These are phyloP conservation scores for Leucophora obtusa DNA, from an alignment of 2,888 invertebrate species.

Conservation along the genomic window DNA sequence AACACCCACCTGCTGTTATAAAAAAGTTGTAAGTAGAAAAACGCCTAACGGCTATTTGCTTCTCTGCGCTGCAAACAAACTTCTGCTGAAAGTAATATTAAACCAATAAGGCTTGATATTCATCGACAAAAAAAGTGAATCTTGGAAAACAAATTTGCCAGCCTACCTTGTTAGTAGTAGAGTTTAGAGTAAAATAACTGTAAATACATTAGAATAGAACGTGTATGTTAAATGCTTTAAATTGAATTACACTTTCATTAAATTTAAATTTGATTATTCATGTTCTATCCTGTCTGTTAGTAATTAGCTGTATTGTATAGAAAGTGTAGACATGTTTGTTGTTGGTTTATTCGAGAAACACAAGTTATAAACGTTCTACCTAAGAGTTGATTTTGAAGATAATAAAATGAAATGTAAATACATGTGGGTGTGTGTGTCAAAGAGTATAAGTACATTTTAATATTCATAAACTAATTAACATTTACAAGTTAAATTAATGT, in stretches of 20 bases:
- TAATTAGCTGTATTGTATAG: slow-evolving; percentile 47
- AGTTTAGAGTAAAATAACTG: neutral
- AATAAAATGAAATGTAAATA: neutral
- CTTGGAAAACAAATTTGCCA: neutral
- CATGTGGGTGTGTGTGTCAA: neutral
- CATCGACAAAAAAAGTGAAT: neutral
- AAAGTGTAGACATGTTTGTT: slow-evolving; percentile 14
- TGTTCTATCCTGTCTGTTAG: slow-evolving; percentile 13
- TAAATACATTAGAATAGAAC: neutral
- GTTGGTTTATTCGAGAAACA: neutral
- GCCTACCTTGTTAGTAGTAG: neutral
- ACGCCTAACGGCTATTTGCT: neutral
- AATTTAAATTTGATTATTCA: slow-evolving; percentile 51
- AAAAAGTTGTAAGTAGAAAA: slow-evolving; percentile 5
- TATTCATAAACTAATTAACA: slow-evolving; percentile 56
- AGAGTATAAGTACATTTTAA: slow-evolving; percentile 33
- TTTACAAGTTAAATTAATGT: slow-evolving; percentile 46
- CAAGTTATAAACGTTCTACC: neutral
- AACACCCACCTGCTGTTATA: neutral
- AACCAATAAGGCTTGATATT: slow-evolving; percentile 1
- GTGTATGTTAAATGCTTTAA: slow-evolving; percentile 38
- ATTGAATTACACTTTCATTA: slow-evolving; percentile 59
- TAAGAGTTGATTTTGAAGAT: neutral
- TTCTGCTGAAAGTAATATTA: neutral
- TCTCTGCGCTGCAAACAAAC: neutral